Evolutionary conservation across 2,888 invertebrate genomes (phyloP).

Genomic region (Neuroscelio doddi): DNA sequence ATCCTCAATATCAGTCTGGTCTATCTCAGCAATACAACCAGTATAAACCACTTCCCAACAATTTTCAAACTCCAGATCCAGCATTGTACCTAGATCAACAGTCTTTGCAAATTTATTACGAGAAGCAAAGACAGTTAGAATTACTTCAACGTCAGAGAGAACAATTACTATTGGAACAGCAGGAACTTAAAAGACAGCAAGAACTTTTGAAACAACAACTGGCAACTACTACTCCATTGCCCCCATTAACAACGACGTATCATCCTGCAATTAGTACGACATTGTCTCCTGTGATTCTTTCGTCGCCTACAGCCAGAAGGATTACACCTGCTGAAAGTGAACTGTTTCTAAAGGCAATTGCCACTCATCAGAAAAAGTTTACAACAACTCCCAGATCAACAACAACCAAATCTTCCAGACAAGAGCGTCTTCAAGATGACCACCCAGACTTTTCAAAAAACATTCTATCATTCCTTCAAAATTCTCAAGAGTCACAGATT

Average conservation of each 20-base stretch:
- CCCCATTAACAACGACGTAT: slow-evolving; percentile 32
- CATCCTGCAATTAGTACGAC: slow-evolving; percentile 49
- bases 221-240: slow-evolving; percentile 27
- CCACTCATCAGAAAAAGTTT: slow-evolving; percentile 67
- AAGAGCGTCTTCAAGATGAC: slow-evolving; percentile 50
- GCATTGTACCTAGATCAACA: slow-evolving; percentile 74
- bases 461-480: slow-evolving; percentile 33
- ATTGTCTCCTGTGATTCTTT: slow-evolving; percentile 52
- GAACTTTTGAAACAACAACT: slow-evolving; percentile 85
- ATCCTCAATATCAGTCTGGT: slow-evolving; percentile 40
- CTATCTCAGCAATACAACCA: slow-evolving; percentile 63
- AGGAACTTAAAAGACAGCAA: slow-evolving; percentile 84
- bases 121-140: slow-evolving; percentile 79
- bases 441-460: slow-evolving; percentile 38
- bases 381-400: slow-evolving; percentile 46
- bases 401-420: slow-evolving; percentile 28
- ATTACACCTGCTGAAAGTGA: slow-evolving; percentile 67
- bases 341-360: slow-evolving; percentile 67
- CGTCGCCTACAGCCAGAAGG: slow-evolving; percentile 61
- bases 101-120: slow-evolving; percentile 74
- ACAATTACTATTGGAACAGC: slow-evolving; percentile 84
- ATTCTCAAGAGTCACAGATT: slow-evolving; percentile 58
- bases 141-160: slow-evolving; percentile 81
- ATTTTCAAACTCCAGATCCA: slow-evolving; percentile 65
- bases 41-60: slow-evolving; percentile 52